These are phyloP conservation scores for Drosophila virilis DNA, from an alignment of 1,140 invertebrate genomes.

Conservation along the genomic window DNA sequence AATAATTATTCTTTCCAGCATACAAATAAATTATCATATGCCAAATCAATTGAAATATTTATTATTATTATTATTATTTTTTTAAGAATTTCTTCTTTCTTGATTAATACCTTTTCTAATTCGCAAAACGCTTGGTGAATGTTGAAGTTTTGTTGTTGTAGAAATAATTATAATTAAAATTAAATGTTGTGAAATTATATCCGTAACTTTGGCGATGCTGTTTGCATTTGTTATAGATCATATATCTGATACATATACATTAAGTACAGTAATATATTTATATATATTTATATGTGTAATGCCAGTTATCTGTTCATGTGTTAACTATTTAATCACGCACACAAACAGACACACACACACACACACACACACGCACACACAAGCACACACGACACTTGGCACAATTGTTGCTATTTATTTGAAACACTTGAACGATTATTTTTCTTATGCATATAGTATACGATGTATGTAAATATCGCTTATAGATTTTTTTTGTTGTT, in stretches of 20 bases:
- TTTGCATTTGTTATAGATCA: conserved; percentile 16
- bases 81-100: conserved; percentile 13
- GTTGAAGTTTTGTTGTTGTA: conserved; percentile 40
- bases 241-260: too few species aligned
- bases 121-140: conserved; percentile 43
- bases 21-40: conserved; percentile 56
- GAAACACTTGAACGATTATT: conserved; percentile 35
- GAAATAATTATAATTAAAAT: conserved; percentile 51
- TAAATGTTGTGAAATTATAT: conserved; percentile 64
- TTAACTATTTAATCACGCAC: conserved; percentile 27
- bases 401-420: conserved; percentile 53
- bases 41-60: conserved; percentile 56
- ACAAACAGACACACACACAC: conserved; percentile 29
- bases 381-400: conserved; percentile 27
- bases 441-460: conserved; percentile 10
- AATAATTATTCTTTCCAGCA: background rate
- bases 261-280: background rate
- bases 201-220: conserved; percentile 70
- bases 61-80: background rate
- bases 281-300: background rate
- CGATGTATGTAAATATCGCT: conserved; percentile 28
- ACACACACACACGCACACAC: conserved; percentile 22
- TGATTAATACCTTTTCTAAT: conserved; percentile 74
- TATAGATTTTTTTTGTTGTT: background rate
- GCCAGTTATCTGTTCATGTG: conserved; percentile 5